Base-by-base conservation (phyloP, 2,888 invertebrate species). In the Drosophila meridionalis region DNA sequence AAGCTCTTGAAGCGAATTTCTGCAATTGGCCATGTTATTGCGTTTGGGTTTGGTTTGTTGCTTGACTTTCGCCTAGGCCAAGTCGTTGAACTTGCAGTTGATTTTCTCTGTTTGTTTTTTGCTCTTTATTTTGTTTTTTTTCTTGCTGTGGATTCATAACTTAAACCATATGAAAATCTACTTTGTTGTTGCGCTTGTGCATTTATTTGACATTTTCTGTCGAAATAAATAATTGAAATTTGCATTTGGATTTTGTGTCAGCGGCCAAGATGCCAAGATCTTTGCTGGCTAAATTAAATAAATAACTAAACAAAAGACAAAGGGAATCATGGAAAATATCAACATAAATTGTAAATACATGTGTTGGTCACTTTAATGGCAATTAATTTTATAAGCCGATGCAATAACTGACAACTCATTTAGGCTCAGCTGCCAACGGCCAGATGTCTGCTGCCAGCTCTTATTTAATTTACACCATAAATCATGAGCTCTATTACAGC, bases 21-120 rank as follows among this genome's bases (percentile, higher is more conserved):
- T 58, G 76, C 83, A 76, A 81, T 83, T 76, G 64, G 69, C 64
- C 76, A 81, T 70, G 73, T 72, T 83, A 83, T 86, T 86, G 73
- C 76, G 69, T 70, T 83, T 48, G 38, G 50, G 69, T 70, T 83
- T 48, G 38, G 50, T 58, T 52, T 64, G 47, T 26, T 48, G 32
- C 62, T 50, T 62, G 63, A 63, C 67, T 69, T 80, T 78, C 73
- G 69, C 56, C 65, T 58, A 60, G 48, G 52, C 45, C 40, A 64
- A 65, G 82, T 82, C 82, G 50, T 69, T 83, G 82, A 83, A 83
- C 84, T 81, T 69, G 8, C 47, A 63, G 43, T 62, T 57, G 12
- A 62, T 61, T 42, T 65, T 59, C 26, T 28, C 30, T 50, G 56
- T 43, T n/a, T 68, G 40, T 45, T 65, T 61, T 38, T 57, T n/a